Percentiles rank a stretch among this genome's conserved stretches.
These are phyloP conservation scores for Orthosia cruda DNA, from an alignment of 2,888 invertebrate genomes.

Conservation along the genomic window DNA sequence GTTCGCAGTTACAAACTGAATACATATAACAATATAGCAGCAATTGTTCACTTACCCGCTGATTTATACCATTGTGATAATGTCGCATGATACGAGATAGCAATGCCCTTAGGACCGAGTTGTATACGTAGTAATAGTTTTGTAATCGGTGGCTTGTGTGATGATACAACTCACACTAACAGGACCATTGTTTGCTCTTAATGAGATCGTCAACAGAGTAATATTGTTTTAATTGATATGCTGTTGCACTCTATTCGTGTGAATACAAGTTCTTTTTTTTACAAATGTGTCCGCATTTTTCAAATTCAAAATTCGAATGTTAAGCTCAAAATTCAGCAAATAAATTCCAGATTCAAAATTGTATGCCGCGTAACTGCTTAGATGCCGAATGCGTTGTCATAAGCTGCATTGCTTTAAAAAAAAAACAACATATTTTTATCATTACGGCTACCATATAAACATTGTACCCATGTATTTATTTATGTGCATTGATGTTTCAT, in stretches of 20 bases:
- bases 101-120: slow-evolving; percentile 56
- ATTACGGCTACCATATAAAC: slow-evolving; percentile 3
- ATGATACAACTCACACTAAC: slow-evolving; percentile 2
- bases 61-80: slow-evolving; percentile 60
- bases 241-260: not conserved
- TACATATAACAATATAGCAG: slow-evolving; percentile 28
- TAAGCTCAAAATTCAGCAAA: no score
- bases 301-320: no score
- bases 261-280: no score
- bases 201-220: not conserved
- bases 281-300: no score
- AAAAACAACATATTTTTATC: slow-evolving; percentile 1
- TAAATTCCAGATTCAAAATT: no score
- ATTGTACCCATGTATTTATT: not conserved
- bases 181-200: not conserved
- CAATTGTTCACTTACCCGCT: slow-evolving; percentile 39
- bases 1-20: slow-evolving; percentile 40
- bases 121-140: slow-evolving; percentile 41
- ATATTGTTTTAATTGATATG: not conserved
- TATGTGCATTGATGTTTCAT: not conserved
- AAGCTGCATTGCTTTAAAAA: not conserved
- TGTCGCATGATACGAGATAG: slow-evolving; percentile 31
- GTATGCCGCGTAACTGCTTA: no score
- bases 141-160: slow-evolving; percentile 16
- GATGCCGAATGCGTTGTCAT: not conserved